A percentile compares a stretch with the other conserved stretches of the same genome.
Conservation (phyloP, 2,888 invertebrate genomes). For the Serripes groenlandicus region DNA sequence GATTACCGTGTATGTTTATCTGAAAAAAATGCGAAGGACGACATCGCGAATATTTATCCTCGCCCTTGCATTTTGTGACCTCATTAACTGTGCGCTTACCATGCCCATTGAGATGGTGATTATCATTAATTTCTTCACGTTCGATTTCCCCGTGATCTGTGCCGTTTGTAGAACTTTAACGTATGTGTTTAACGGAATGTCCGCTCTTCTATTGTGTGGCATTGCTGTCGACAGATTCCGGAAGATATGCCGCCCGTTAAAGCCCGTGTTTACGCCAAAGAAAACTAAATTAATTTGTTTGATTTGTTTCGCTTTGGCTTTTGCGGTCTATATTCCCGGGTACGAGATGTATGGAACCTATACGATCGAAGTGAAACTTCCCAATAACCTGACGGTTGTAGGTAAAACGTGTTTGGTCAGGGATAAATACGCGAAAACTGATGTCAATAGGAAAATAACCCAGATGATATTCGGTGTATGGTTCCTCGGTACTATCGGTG, state of each 20-base stretch:
- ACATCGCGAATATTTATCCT: slow-evolving; percentile 67
- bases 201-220: slow-evolving; percentile 59
- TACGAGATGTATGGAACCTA: slow-evolving; percentile 64
- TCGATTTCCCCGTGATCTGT: slow-evolving; percentile 52
- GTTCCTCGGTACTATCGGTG: slow-evolving; percentile 54
- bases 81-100: slow-evolving; percentile 65
- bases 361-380: slow-evolving; percentile 39
- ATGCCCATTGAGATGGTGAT: slow-evolving; percentile 66
- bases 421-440: slow-evolving; percentile 39
- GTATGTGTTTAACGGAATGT: slow-evolving; percentile 59
- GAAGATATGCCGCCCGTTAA: slow-evolving; percentile 68
- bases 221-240: slow-evolving; percentile 68
- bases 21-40: slow-evolving; percentile 57
- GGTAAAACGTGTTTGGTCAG: slow-evolving; percentile 56
- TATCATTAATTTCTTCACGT: slow-evolving; percentile 51
- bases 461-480: slow-evolving; percentile 34
- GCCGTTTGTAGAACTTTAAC: slow-evolving; percentile 48
- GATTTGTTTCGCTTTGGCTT: slow-evolving; percentile 42
- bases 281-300: slow-evolving; percentile 60
- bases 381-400: neutral
- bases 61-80: slow-evolving; percentile 63
- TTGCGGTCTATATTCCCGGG: slow-evolving; percentile 65
- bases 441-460: slow-evolving; percentile 26
- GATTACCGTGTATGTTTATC: slow-evolving; percentile 55
- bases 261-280: slow-evolving; percentile 63